Conservation (phyloP, 2,113 vertebrate genomes). For the Eclectus roratus region DNA sequence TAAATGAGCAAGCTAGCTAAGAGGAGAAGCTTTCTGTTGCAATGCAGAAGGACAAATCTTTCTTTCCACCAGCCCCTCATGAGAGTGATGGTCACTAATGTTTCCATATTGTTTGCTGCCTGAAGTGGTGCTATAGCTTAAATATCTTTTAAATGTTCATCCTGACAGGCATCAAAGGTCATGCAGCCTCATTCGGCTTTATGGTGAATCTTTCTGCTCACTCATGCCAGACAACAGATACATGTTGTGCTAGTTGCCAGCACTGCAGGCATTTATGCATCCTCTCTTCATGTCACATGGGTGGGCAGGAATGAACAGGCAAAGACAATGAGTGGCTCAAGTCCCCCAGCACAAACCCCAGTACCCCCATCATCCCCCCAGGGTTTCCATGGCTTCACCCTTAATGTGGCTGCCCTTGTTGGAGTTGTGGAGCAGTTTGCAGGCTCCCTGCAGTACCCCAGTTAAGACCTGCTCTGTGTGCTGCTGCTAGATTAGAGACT, state of each 20-base stretch:
- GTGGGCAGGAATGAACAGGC: not conserved
- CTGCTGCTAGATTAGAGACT: not conserved
- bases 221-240: rapidly evolving
- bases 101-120: not conserved
- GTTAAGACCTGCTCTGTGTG: not conserved
- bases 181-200: rapidly evolving
- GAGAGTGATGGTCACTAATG: not conserved
- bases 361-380: not conserved
- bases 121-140: not conserved
- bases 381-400: not conserved
- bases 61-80: not conserved
- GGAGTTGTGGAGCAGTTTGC: not conserved
- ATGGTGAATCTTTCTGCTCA: not conserved
- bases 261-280: not conserved
- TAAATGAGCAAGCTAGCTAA: constrained; percentile 30
- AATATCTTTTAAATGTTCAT: not conserved
- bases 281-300: rapidly evolving
- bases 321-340: not conserved
- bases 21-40: not conserved
- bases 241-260: not conserved
- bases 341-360: not conserved
- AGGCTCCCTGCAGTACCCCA: not conserved
- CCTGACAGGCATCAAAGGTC: not conserved
- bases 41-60: not conserved
- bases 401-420: not conserved